Evolutionary conservation across 2,888 invertebrate species (phyloP), one percentile per base, ranked within the genome.

Genomic region (Ochlodes sylvanus): DNA sequence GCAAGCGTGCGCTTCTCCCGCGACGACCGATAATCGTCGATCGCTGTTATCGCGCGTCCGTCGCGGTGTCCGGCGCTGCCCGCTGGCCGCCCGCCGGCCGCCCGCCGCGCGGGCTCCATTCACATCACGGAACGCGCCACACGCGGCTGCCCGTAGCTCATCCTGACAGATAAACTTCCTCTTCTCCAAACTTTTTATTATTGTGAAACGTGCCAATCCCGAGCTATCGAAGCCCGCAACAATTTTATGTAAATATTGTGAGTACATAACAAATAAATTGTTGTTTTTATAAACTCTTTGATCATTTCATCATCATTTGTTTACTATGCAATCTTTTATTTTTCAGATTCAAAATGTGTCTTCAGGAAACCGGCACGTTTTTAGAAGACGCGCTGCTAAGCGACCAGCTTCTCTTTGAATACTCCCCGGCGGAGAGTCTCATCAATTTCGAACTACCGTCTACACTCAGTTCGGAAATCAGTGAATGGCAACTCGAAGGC

Each of bases 11-110:
- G 71, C 52, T 56, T 64, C 60, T 62, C 68, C 42, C 65, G 67
- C 68, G 54, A 61, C 61, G 72, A 62, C 78, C 83, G 89, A 87
- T 92, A 87, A 91, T 90, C 91, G 83, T 71, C 79, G 88, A 89
- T 90, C 86, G 84, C 71, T 77, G 86, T 89, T 92, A 92, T 92
- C 92, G 82, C 77, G 79, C 86, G 89, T 88, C 88, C 85, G 88
- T 79, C 80, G 81, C 79, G 77, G 78, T 86, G 87, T 86, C 87
- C 89, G 87, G 85, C 83, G 82, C 77, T 74, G 71, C 75, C 79
- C 50, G 19, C 50, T 10, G 50, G 47, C 17, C 15, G 47, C 47
- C 7, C 17, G 47, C 9, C 17, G 2, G 47, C 47, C n/a, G 42
- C 79, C 74, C 68, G 77, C 79, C 75, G 76, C 76, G 76, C 78